Evolutionary conservation across 2,113 vertebrate genomes (phyloP).

Genomic region (Diadophis punctatus): DNA sequence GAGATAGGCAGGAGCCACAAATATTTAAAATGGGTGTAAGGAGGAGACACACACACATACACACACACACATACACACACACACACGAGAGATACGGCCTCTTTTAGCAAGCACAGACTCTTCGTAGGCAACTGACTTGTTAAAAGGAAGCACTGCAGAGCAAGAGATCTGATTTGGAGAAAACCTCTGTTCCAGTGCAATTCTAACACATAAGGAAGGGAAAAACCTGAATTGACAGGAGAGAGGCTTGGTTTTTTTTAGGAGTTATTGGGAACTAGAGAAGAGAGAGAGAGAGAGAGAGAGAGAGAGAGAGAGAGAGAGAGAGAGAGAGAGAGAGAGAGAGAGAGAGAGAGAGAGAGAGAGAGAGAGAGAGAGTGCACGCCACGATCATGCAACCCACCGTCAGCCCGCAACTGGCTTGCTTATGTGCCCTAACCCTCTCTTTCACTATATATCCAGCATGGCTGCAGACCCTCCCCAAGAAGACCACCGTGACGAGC

Average conservation of each 20-base stretch:
- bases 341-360: too few relatives aligned
- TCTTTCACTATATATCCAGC: conserved; percentile 50
- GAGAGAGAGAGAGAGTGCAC: background rate
- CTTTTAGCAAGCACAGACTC: conserved; percentile 50
- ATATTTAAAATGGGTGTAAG: conserved; percentile 88
- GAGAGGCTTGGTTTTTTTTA: conserved; percentile 29
- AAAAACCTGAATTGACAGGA: background rate
- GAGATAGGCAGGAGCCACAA: conserved; percentile 73
- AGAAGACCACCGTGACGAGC: conserved; percentile 45
- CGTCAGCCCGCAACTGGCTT: conserved; percentile 41
- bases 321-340: background rate
- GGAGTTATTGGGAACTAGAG: background rate
- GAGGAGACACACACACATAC: conserved; percentile 59
- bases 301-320: background rate
- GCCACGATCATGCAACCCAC: conserved; percentile 62
- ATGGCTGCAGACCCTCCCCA: conserved; percentile 75
- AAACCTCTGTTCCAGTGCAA: conserved; percentile 27
- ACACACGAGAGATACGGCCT: conserved; percentile 61
- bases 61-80: conserved; percentile 64
- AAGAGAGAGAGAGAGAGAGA: too few relatives aligned
- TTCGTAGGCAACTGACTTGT: conserved; percentile 22
- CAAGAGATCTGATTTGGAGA: background rate
- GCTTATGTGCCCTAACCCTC: conserved; percentile 58
- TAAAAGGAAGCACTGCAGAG: conserved; percentile 29
- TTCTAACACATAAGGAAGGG: background rate